Percentiles rank a stretch among this genome's conserved stretches.
phyloP scores from a whole-genome alignment of 2,797 vertebrate species.

The Heliangelus exortis region DNA sequence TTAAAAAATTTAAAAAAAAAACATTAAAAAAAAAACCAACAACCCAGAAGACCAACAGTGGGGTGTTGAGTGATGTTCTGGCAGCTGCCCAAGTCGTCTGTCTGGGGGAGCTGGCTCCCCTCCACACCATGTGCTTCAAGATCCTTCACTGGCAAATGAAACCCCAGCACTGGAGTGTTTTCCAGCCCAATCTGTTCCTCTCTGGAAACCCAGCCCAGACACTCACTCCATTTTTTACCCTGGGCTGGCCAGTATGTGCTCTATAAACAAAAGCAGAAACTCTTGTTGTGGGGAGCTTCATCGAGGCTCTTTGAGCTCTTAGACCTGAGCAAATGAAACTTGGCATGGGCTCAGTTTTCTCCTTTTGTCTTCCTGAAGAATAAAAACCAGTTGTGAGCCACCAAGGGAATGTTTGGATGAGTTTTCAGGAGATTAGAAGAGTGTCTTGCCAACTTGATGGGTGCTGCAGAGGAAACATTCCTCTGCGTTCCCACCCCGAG shows the following conservation, averaged over 20 bases:
- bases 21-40: too few species aligned
- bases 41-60: neutral
- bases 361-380: neutral
- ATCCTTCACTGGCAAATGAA: neutral
- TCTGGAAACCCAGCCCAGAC: neutral
- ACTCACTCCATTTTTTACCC: neutral
- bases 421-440: neutral
- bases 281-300: neutral
- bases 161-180: neutral
- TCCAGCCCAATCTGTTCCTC: neutral
- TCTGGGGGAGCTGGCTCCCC: neutral
- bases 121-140: neutral
- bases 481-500: accelerated
- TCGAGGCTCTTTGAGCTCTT: neutral
- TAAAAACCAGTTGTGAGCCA: neutral
- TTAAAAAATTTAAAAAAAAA: too few species aligned
- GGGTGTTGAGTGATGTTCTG: neutral
- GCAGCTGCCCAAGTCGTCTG: neutral
- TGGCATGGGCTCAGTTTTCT: neutral
- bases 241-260: neutral
- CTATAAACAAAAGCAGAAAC: neutral
- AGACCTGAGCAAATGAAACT: too few species aligned
- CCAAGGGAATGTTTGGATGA: neutral
- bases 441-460: accelerated
- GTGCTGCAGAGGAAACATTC: neutral